Base-by-base conservation (phyloP, 1,140 invertebrate species). In the Drosophila nebulosa region DNA sequence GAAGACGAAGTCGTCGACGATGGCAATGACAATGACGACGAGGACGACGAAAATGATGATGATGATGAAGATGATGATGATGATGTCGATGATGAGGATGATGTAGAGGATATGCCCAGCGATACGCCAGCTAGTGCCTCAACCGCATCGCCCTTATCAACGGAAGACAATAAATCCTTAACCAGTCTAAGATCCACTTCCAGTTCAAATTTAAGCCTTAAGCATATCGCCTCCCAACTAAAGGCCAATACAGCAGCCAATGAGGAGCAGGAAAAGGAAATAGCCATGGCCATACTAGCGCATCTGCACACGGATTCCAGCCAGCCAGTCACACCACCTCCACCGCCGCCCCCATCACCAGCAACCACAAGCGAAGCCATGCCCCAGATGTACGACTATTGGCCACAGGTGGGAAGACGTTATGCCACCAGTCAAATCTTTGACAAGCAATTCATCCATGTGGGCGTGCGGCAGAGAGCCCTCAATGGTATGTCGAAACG, bases 391-490 rank as follows among this genome's bases (percentile, higher is more conserved):
- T 55, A 50, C 12, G 46, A 56, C 0, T 53, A 30, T 58, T 16
- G 16, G 9, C 1, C 50, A n/a, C 4, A 26, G 2, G 30, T 57
- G 10, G 16, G 27, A 51, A 12, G 42, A 16, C 30, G 12, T 50
- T 18, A 5, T 26, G 36, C 21, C 22, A 35, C 59, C 7, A 76
- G 73, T 18, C 46, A 57, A 7, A 80, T 85, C 21, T 84, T 84
- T 3, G 59, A 69, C 14, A 59, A 74, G 5, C 77, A 80, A 21
- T 86, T 84, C 36, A 39, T 86, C 2, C 22, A 35, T 2, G 65
- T 57, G 12, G 80, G 81, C 2, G 66, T 69, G 1, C 12, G 55
- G 3, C 73, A 77, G 5, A 61, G 81, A 12, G 56, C 69, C 21
- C 0, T 60, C n/a, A 46, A 1, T 32, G 6, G 27, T 12, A 2